A percentile compares a stretch with the other conserved stretches of the same genome.
phyloP scores from a whole-genome alignment of 2,113 vertebrate genomes.

The Hippocampus comes region DNA sequence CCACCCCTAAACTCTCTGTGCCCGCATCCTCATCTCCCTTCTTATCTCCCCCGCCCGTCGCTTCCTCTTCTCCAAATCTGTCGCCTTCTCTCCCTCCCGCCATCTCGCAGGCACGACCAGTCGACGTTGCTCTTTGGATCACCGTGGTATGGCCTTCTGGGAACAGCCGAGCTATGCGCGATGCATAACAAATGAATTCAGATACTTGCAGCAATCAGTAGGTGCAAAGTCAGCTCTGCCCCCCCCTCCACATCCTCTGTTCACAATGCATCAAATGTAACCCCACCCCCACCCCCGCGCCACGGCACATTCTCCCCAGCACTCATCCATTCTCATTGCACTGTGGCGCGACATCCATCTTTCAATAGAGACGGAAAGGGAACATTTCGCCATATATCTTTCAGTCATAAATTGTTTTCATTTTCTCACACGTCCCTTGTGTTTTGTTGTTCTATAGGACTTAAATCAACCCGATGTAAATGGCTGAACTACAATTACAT shows the following conservation, averaged over 20 bases:
- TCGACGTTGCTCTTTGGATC: constrained; percentile 98
- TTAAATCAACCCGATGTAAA: constrained; percentile 2
- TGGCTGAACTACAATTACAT: background rate
- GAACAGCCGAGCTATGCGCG: constrained; percentile 98
- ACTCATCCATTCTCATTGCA: constrained; percentile 31
- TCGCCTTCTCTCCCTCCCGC: constrained; percentile 47
- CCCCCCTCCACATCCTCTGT: constrained; percentile 77
- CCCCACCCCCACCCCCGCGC: constrained; percentile 31
- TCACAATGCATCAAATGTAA: constrained; percentile 79
- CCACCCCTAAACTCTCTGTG: constrained; percentile 17
- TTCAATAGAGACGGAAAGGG: constrained; percentile 39
- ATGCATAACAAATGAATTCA: constrained; percentile 99
- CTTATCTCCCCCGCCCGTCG: constrained; percentile 31
- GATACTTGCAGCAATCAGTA: constrained; percentile 99
- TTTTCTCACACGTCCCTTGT: background rate
- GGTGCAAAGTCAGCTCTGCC: constrained; percentile 92
- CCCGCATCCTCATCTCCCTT: constrained; percentile 35
- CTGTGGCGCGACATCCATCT: constrained; percentile 61
- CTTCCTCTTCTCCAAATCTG: constrained; percentile 46
- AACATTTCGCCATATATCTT: background rate
- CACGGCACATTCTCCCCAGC: background rate
- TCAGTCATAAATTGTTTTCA: constrained; percentile 4
- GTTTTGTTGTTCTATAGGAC: background rate
- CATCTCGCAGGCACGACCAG: constrained; percentile 90
- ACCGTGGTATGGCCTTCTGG: constrained; percentile 97